phyloP scores from a whole-genome alignment of 2,888 invertebrate genomes.

The Bembecia ichneumoniformis region DNA sequence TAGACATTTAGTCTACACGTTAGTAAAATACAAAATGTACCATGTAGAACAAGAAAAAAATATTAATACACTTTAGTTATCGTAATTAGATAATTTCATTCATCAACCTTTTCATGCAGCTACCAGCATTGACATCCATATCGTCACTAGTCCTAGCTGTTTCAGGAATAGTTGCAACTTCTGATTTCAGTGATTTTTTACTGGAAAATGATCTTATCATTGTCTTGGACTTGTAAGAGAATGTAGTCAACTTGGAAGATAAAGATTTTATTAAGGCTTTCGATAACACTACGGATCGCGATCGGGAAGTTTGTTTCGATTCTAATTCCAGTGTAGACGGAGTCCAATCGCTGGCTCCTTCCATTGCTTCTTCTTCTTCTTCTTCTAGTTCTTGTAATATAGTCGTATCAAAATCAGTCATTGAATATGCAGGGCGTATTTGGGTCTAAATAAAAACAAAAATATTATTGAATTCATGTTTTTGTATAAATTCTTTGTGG shows the following conservation, averaged over 20 bases:
- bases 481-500: no score
- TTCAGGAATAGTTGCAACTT: constrained; percentile 1
- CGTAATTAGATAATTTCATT: no score
- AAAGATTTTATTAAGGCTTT: constrained; percentile 19
- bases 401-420: constrained; percentile 26
- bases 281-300: constrained; percentile 18
- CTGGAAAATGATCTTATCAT: constrained; percentile 18
- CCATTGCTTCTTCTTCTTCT: constrained; percentile 26
- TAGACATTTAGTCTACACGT: no score
- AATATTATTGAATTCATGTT: no score
- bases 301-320: constrained; percentile 17
- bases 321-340: constrained; percentile 14
- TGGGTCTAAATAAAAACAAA: constrained; percentile 11
- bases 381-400: constrained; percentile 18
- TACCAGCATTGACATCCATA: constrained; percentile 27
- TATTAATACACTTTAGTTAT: no score
- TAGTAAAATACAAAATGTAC: no score
- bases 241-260: constrained; percentile 12
- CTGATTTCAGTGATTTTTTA: constrained; percentile 2
- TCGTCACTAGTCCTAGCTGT: constrained; percentile 31
- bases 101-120: neutral
- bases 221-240: constrained; percentile 17
- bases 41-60: no score
- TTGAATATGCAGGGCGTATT: constrained; percentile 21
- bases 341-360: constrained; percentile 31